Percentiles rank a stretch among this genome's conserved stretches.
phyloP scores from a whole-genome alignment of 1,140 invertebrate species.

The Pristionchus pacificus region DNA sequence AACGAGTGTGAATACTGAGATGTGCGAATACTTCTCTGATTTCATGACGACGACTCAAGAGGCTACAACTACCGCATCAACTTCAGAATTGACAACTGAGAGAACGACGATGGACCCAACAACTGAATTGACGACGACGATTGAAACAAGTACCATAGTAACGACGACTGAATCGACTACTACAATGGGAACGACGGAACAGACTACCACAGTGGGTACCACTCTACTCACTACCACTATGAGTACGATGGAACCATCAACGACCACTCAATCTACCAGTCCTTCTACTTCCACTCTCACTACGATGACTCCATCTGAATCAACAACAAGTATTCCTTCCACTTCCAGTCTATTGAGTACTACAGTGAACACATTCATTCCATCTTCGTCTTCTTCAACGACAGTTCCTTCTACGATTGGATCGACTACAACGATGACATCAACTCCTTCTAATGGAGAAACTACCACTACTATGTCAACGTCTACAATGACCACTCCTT shows the following conservation, averaged over 20 bases:
- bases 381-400: not conserved
- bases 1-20: not conserved
- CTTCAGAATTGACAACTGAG: not conserved
- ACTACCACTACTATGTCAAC: not conserved
- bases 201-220: not conserved
- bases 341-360: not conserved
- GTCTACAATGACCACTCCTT: not conserved
- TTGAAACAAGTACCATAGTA: not conserved
- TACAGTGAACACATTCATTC: not conserved
- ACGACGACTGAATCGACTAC: conserved; percentile 4
- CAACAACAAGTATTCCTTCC: not conserved
- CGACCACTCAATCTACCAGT: not conserved
- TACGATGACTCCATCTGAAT: not conserved
- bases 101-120: not conserved
- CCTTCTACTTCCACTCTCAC: not conserved
- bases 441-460: not conserved
- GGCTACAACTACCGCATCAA: not conserved
- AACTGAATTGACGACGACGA: not conserved
- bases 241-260: not conserved
- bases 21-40: not conserved
- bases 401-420: not conserved
- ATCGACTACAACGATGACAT: not conserved
- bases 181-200: not conserved
- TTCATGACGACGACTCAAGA: not conserved
- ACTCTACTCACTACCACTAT: not conserved